These are phyloP conservation scores for Apotomis betuletana DNA, from an alignment of 2,888 invertebrate genomes.

Conservation along the genomic window DNA sequence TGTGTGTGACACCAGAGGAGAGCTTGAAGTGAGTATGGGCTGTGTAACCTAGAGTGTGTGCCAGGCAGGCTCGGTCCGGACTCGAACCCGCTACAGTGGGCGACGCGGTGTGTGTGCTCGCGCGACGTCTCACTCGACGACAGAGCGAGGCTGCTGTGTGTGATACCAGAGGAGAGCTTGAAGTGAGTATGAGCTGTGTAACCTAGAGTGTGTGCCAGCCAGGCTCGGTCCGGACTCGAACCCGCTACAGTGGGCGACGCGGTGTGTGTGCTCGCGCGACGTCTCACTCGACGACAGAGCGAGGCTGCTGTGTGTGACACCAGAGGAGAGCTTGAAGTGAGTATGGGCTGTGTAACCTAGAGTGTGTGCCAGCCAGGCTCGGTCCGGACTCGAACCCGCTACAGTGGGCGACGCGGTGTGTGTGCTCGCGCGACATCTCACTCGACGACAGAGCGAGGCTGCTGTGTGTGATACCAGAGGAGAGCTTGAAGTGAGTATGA, in stretches of 20 bases:
- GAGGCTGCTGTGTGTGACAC: constrained; percentile 53
- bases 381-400: constrained; percentile 44
- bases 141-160: constrained; percentile 51
- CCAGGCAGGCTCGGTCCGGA: constrained; percentile 42
- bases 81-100: constrained; percentile 56
- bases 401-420: constrained; percentile 51
- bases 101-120: constrained; percentile 44
- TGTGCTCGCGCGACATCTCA: constrained; percentile 43
- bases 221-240: constrained; percentile 29
- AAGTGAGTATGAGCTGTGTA: constrained; percentile 26
- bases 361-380: constrained; percentile 47
- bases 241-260: constrained; percentile 55
- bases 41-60: constrained; percentile 41
- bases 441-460: constrained; percentile 51
- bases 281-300: constrained; percentile 48
- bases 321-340: constrained; percentile 56
- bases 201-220: constrained; percentile 43
- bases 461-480: constrained; percentile 53
- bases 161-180: constrained; percentile 54
- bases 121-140: constrained; percentile 45
- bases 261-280: constrained; percentile 43
- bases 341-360: constrained; percentile 37
- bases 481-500: constrained; percentile 52
- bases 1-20: constrained; percentile 54
- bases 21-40: constrained; percentile 44